Evolutionary conservation across 2,797 vertebrate genomes (phyloP).

Genomic region (Bradypodion ventrale): DNA sequence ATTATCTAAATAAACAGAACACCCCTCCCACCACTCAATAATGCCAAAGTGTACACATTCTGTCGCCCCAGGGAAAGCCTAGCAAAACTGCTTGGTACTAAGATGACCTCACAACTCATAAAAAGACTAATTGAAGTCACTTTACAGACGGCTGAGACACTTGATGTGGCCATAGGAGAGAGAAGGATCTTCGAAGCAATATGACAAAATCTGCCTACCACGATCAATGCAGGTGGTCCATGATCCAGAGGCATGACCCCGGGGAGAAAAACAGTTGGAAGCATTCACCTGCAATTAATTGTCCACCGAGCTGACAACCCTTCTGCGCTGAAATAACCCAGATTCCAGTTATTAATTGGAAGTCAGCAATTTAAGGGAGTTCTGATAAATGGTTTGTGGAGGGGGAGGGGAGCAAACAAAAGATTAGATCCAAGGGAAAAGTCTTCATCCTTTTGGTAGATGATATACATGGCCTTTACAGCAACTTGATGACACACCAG

Average conservation of each 20-base stretch:
- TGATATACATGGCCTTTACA: constrained; percentile 45
- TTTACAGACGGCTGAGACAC: background rate
- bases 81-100: constrained; percentile 3
- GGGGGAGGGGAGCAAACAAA: background rate
- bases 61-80: background rate
- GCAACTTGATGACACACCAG: constrained; percentile 24
- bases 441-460: constrained; percentile 21
- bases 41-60: background rate
- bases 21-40: background rate
- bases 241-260: constrained; percentile 15
- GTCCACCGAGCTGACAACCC: background rate
- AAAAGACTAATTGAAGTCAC: constrained; percentile 1
- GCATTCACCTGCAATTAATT: constrained; percentile 29
- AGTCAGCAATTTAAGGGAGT: constrained; percentile 46
- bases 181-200: constrained; percentile 50
- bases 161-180: background rate
- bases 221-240: constrained; percentile 72
- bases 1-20: background rate
- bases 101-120: background rate
- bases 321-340: constrained; percentile 49
- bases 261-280: constrained; percentile 30
- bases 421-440: constrained; percentile 25
- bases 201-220: constrained; percentile 45
- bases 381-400: constrained; percentile 41
- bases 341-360: constrained; percentile 56